Percentiles rank a stretch among this genome's conserved stretches.
phyloP scores from a whole-genome alignment of 2,797 vertebrate genomes.

The Eulemur rubriventer region DNA sequence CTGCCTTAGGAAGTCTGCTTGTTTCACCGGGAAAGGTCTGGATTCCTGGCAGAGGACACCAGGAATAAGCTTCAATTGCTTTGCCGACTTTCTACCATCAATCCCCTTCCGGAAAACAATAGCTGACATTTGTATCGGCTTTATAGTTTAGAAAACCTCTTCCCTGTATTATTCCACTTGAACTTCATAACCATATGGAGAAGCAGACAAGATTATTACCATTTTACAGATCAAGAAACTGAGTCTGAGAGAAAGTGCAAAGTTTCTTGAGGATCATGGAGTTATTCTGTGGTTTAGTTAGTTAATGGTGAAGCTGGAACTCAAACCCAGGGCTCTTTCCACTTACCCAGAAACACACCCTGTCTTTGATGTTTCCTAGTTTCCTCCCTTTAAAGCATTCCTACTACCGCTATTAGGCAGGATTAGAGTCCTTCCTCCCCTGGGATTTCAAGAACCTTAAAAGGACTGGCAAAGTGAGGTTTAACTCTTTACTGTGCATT shows the following conservation, averaged over 20 bases:
- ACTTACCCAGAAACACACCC: slow-evolving; percentile 72
- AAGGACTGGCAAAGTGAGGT: slow-evolving; percentile 64
- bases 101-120: slow-evolving; percentile 51
- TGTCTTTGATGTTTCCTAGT: slow-evolving; percentile 77
- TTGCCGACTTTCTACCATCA: neutral
- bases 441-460: slow-evolving; percentile 75
- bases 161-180: neutral
- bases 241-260: slow-evolving; percentile 49
- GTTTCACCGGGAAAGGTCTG: slow-evolving; percentile 6
- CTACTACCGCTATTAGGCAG: slow-evolving; percentile 62
- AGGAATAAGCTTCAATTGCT: slow-evolving; percentile 39
- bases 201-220: neutral
- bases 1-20: slow-evolving; percentile 20
- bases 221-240: slow-evolving; percentile 66
- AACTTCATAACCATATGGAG: neutral
- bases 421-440: slow-evolving; percentile 75
- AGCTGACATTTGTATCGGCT: slow-evolving; percentile 10
- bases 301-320: slow-evolving; percentile 22
- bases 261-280: neutral
- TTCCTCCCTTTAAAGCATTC: slow-evolving; percentile 81
- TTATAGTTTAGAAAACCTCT: slow-evolving; percentile 5
- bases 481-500: slow-evolving; percentile 69
- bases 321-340: slow-evolving; percentile 65
- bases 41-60: slow-evolving; percentile 48
- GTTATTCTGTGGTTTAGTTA: neutral